phyloP scores from a whole-genome alignment of 2,113 vertebrate species.

The Verasper variegatus region DNA sequence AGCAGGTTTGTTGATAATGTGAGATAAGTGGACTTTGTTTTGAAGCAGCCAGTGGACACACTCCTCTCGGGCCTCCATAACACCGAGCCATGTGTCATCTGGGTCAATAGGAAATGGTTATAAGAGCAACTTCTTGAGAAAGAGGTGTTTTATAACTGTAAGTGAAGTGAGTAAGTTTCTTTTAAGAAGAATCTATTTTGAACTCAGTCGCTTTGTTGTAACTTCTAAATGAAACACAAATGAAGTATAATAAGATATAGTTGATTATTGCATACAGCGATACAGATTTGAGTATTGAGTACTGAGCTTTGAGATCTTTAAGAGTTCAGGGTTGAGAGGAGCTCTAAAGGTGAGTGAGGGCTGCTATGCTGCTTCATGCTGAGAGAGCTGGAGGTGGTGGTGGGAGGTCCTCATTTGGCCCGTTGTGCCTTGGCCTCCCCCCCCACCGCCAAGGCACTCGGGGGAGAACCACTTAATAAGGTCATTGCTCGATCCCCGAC shows the following conservation, averaged over 20 bases:
- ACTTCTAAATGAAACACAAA: neutral
- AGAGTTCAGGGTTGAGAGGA: slow-evolving; percentile 27
- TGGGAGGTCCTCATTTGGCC: slow-evolving; percentile 52
- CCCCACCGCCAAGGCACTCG: slow-evolving; percentile 37
- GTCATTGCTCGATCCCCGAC: slow-evolving; percentile 71
- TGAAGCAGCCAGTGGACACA: slow-evolving; percentile 20
- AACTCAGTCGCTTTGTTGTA: neutral
- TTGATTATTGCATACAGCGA: neutral
- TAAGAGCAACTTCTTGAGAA: neutral
- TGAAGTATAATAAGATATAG: neutral
- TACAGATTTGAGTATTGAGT: neutral
- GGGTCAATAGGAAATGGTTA: slow-evolving; percentile 34
- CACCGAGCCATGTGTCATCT: slow-evolving; percentile 10
- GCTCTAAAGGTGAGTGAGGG: slow-evolving; percentile 34
- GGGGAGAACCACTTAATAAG: slow-evolving; percentile 73
- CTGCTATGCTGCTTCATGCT: slow-evolving; percentile 48
- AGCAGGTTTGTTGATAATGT: slow-evolving; percentile 46
- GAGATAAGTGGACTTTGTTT: slow-evolving; percentile 56
- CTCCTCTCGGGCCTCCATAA: slow-evolving; percentile 22
- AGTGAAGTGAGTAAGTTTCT: neutral
- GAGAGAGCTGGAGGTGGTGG: slow-evolving; percentile 48
- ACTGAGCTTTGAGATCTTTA: neutral
- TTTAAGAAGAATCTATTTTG: neutral
- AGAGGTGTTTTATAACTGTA: neutral
- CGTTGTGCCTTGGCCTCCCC: slow-evolving; percentile 47